Percentiles rank a stretch among this genome's conserved stretches.
phyloP scores from a whole-genome alignment of 2,888 invertebrate genomes.

The Suillia variegata region DNA sequence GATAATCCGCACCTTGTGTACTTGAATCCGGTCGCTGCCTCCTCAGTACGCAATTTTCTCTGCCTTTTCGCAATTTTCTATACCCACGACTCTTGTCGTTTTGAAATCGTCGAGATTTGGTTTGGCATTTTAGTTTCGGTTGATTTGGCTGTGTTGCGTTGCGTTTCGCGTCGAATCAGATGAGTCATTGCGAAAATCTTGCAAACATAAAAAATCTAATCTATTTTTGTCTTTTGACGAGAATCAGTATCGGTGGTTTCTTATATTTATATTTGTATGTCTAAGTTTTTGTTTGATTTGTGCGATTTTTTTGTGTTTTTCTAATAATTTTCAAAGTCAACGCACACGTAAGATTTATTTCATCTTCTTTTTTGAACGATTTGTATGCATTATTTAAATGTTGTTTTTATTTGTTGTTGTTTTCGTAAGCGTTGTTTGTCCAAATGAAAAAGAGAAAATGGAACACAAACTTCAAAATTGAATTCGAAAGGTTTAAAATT shows the following conservation, averaged over 20 bases:
- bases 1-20: too few species aligned
- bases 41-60: too few species aligned
- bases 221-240: neutral
- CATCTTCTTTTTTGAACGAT: neutral
- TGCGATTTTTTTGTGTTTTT: neutral
- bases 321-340: constrained; percentile 11
- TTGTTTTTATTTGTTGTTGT: too few species aligned
- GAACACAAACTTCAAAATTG: too few species aligned
- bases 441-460: too few species aligned
- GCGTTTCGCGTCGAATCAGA: neutral
- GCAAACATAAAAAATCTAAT: neutral
- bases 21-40: too few species aligned
- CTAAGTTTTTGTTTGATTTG: neutral
- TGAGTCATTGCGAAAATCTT: constrained; percentile 1
- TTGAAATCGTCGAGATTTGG: too few species aligned
- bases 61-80: too few species aligned
- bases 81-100: too few species aligned
- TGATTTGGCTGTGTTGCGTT: neutral
- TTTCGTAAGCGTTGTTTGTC: too few species aligned
- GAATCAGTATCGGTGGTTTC: neutral
- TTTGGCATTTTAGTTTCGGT: neutral
- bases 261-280: neutral
- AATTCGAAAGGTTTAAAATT: too few species aligned
- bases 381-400: too few species aligned
- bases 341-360: neutral